These are phyloP conservation scores for Drosophila neoperkinsi DNA, from an alignment of 2,888 invertebrate species.

Conservation along the genomic window DNA sequence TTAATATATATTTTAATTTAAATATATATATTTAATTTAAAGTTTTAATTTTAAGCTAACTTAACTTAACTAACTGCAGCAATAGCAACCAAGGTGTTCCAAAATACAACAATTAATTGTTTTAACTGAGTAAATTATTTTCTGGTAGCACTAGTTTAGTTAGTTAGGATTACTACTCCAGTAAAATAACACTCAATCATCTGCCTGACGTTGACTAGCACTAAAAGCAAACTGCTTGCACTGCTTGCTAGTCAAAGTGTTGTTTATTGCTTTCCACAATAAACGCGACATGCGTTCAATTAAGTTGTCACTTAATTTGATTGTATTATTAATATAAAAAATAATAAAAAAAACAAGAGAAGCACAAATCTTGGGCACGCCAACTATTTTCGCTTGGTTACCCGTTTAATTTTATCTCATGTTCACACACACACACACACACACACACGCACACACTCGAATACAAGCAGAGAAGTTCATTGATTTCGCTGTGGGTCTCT, in stretches of 20 bases:
- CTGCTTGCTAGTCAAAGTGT: constrained; percentile 15
- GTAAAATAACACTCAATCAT: not conserved
- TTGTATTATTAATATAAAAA: constrained; percentile 44
- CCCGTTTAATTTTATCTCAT: constrained; percentile 52
- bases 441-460: constrained; percentile 3
- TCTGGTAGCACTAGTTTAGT: not conserved
- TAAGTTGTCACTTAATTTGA: constrained; percentile 74
- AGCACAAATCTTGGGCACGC: constrained; percentile 50
- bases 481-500: constrained; percentile 55
- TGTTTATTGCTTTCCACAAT: constrained; percentile 71
- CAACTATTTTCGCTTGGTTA: constrained; percentile 64
- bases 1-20: not conserved
- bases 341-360: constrained; percentile 13
- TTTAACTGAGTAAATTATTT: not conserved
- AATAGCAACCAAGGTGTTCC: not conserved
- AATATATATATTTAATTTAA: not conserved
- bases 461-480: constrained; percentile 57
- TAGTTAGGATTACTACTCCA: no score
- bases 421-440: constrained; percentile 63
- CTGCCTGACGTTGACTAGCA: not conserved
- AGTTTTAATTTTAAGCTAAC: not conserved
- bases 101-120: not conserved
- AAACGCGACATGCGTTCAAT: constrained; percentile 60
- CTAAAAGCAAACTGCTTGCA: constrained; percentile 1
- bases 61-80: not conserved